Conservation (phyloP, 2,888 invertebrate species). For the Opisthograptis luteolata region DNA sequence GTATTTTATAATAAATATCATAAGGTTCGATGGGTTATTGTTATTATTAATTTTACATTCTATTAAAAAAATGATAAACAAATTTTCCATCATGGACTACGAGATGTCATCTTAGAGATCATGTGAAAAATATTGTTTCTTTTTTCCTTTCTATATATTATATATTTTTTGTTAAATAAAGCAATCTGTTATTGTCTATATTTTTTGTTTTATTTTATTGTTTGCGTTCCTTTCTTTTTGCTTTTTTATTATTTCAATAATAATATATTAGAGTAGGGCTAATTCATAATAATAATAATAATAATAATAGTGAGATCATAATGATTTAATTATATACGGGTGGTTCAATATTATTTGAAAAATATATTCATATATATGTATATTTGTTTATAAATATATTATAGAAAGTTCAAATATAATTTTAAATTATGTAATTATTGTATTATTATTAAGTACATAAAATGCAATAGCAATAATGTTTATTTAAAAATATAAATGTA, state of each 20-base stretch:
- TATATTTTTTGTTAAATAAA: constrained; percentile 85
- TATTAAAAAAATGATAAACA: constrained; percentile 57
- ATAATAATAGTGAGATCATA: constrained; percentile 76
- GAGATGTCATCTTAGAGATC: constrained; percentile 55
- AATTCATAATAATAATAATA: too few relatives aligned
- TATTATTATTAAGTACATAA: constrained; percentile 19
- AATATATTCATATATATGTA: constrained; percentile 6
- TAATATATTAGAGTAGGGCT: constrained; percentile 45
- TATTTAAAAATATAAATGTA: constrained; percentile 39
- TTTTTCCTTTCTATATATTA: constrained; percentile 79
- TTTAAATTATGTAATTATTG: constrained; percentile 9
- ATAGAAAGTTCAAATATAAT: constrained; percentile 20
- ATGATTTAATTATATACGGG: constrained; percentile 65
- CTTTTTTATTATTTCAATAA: constrained; percentile 39
- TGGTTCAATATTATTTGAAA: constrained; percentile 62
- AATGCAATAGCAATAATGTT: constrained; percentile 28
- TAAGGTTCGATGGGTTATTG: constrained; percentile 83
- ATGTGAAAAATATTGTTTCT: constrained; percentile 78
- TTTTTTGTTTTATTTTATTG: constrained; percentile 75
- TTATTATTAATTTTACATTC: constrained; percentile 75
- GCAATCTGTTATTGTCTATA: constrained; percentile 83
- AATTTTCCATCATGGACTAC: constrained; percentile 67
- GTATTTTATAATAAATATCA: constrained; percentile 83
- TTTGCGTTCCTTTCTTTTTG: constrained; percentile 49
- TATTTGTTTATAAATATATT: constrained; percentile 18